Conservation (phyloP, 1,140 invertebrate genomes). For the Prorops nasuta region DNA sequence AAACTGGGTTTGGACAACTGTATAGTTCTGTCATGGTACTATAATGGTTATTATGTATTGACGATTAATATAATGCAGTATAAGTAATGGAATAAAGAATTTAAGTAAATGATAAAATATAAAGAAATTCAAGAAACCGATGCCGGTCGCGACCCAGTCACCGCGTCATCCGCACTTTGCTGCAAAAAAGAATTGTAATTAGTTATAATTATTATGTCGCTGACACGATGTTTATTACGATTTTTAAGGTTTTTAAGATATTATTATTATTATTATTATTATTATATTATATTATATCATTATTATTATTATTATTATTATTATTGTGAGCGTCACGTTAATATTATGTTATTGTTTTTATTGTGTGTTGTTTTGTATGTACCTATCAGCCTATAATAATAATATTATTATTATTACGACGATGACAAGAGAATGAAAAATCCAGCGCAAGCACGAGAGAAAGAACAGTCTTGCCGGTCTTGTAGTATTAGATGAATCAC, state of each 20-base stretch:
- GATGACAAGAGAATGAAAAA: slow-evolving; percentile 45
- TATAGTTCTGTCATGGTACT: slow-evolving; percentile 49
- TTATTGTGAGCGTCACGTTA: slow-evolving; percentile 54
- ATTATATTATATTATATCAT: slow-evolving; percentile 44
- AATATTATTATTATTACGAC: slow-evolving; percentile 45
- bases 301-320: slow-evolving; percentile 47
- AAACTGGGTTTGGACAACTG: slow-evolving; percentile 40
- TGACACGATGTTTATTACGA: slow-evolving; percentile 48
- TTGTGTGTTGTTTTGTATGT: slow-evolving; percentile 59
- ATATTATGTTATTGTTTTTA: slow-evolving; percentile 59
- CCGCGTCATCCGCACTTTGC: slow-evolving; percentile 38
- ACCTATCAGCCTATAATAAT: slow-evolving; percentile 47
- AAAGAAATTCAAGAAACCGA: slow-evolving; percentile 11
- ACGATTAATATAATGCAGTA: slow-evolving; percentile 49
- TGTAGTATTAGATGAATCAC: too few relatives aligned
- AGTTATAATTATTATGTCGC: slow-evolving; percentile 50
- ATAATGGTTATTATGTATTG: slow-evolving; percentile 51
- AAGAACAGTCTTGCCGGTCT: slow-evolving; percentile 21
- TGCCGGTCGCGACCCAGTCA: slow-evolving; percentile 39
- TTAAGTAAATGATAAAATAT: slow-evolving; percentile 23
- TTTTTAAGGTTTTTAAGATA: slow-evolving; percentile 46
- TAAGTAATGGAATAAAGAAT: slow-evolving; percentile 33
- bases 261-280: slow-evolving; percentile 40
- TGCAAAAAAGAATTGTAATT: slow-evolving; percentile 45
- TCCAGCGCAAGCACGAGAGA: slow-evolving; percentile 33